Evolutionary conservation across 2,113 vertebrate species (phyloP).

Genomic region (Burhinus oedicnemus): DNA sequence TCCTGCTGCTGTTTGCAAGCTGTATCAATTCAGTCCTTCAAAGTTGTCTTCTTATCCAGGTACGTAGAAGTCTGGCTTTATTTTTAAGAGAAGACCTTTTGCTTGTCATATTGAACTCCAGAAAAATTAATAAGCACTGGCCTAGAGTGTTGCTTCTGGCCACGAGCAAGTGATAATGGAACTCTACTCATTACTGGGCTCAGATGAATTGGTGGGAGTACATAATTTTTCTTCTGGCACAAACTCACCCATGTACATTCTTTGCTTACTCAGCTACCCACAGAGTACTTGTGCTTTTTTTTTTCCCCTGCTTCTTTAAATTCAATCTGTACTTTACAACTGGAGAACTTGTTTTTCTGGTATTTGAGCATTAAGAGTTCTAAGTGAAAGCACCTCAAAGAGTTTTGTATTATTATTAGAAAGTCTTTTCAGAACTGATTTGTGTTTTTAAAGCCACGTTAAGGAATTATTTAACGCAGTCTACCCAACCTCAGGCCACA

Average conservation of each 20-base stretch:
- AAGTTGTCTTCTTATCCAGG: not conserved
- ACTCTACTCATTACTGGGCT: not conserved
- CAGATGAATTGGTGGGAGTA: not conserved
- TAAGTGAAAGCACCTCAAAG: not conserved
- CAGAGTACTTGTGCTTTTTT: not conserved
- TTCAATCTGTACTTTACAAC: not conserved
- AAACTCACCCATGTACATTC: not conserved
- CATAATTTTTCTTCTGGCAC: not conserved
- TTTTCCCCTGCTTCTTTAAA: not conserved
- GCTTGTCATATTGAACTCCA: not conserved
- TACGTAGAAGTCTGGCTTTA: not conserved
- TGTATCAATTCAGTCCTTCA: not conserved
- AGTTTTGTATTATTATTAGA: not conserved
- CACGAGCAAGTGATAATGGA: not conserved
- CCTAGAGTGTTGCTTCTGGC: not conserved
- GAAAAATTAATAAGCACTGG: not conserved
- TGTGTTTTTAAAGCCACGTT: not conserved
- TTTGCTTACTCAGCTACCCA: conserved; percentile 40
- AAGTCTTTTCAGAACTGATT: not conserved
- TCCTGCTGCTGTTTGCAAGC: not conserved
- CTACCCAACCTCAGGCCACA: not conserved
- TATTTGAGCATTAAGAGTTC: not conserved
- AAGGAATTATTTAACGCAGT: not conserved
- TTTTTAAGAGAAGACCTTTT: not conserved
- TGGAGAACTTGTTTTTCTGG: conserved; percentile 27